Evolutionary conservation across 1,140 invertebrate species (phyloP).

Genomic region (Orchesella cincta): DNA sequence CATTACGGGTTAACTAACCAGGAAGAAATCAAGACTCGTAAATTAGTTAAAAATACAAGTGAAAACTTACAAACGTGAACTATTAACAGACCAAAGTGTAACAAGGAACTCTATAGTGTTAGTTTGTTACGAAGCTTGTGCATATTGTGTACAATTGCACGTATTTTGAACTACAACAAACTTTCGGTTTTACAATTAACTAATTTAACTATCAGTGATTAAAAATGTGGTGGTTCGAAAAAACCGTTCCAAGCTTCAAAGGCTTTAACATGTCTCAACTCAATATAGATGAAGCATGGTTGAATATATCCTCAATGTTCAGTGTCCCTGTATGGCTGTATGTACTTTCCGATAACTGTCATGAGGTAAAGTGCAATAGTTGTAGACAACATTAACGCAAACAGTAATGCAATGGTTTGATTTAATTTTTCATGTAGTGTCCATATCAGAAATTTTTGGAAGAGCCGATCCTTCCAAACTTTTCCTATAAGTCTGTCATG

Average conservation of each 20-base stretch:
- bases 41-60: no score
- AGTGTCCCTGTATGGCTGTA: constrained; percentile 51
- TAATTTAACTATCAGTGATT: no score
- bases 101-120: no score
- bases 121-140: no score
- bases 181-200: background rate
- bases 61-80: no score
- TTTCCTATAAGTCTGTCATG: background rate
- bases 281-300: constrained; percentile 53
- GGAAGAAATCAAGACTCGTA: no score
- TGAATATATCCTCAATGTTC: constrained; percentile 50
- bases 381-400: no score
- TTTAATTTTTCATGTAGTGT: constrained; percentile 24
- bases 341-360: constrained; percentile 51
- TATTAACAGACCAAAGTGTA: no score
- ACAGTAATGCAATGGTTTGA: no score
- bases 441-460: constrained; percentile 28
- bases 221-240: constrained; percentile 53
- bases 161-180: background rate
- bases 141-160: background rate
- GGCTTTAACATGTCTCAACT: constrained; percentile 51
- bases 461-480: background rate
- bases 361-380: constrained; percentile 50
- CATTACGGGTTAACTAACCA: no score
- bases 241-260: constrained; percentile 50